Evolutionary conservation across 2,797 vertebrate species (phyloP).

Genomic region (Limosa lapponica): DNA sequence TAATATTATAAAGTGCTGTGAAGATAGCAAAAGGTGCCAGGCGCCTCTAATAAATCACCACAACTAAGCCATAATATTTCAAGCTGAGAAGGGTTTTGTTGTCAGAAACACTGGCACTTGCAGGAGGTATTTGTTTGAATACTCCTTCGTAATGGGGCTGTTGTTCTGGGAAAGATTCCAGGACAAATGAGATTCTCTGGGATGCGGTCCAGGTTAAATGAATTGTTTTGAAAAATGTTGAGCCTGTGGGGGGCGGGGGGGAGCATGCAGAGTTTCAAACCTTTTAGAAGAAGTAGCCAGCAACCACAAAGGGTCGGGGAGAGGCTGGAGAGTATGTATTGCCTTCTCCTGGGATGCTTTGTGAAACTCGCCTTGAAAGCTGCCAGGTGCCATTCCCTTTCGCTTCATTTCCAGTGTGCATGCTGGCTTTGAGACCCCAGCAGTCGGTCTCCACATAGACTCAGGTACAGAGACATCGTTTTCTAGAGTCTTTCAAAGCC

Average conservation of each 20-base stretch:
- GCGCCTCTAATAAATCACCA: conserved; percentile 52
- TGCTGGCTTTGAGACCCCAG: neutral
- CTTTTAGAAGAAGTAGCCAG: conserved; percentile 45
- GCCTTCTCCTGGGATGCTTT: conserved; percentile 33
- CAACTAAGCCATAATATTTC: conserved; percentile 53
- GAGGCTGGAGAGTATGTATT: neutral
- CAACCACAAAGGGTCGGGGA: conserved; percentile 33
- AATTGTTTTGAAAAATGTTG: conserved; percentile 63
- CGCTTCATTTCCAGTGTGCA: neutral
- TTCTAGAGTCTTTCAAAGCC: neutral
- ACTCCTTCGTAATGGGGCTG: conserved; percentile 60
- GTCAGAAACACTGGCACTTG: conserved; percentile 63
- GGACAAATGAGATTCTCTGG: conserved; percentile 72
- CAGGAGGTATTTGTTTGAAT: conserved; percentile 69
- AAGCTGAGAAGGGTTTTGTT: conserved; percentile 66
- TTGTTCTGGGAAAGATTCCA: conserved; percentile 72
- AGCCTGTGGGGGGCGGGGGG: neutral
- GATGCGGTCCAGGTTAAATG: conserved; percentile 58
- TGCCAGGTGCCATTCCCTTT: neutral
- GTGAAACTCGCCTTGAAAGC: neutral
- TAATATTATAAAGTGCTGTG: conserved; percentile 66
- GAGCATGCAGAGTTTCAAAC: neutral
- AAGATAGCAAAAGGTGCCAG: conserved; percentile 39
- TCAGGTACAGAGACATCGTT: neutral
- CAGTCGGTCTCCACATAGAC: accelerated